Percentiles rank a stretch among this genome's conserved stretches.
These are phyloP conservation scores for Coleophora flavipennella DNA, from an alignment of 2,888 invertebrate species.

Conservation along the genomic window DNA sequence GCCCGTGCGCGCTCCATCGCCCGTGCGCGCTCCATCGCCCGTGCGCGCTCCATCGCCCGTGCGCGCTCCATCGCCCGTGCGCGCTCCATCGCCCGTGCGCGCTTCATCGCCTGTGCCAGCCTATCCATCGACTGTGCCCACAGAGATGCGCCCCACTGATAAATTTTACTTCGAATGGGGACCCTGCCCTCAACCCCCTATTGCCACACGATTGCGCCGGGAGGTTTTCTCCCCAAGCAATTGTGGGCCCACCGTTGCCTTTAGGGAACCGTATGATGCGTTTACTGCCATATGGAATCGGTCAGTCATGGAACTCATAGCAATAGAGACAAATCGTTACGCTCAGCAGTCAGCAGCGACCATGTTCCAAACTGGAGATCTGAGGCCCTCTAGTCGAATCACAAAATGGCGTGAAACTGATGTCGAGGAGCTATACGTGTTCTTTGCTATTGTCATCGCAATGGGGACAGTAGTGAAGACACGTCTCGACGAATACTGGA, in stretches of 20 bases:
- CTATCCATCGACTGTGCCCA: no score
- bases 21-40: no score
- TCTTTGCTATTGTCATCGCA: conserved; percentile 17
- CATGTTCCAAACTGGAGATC: conserved; percentile 1
- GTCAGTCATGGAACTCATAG: conserved; percentile 9
- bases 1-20: no score
- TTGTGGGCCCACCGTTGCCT: conserved; percentile 6
- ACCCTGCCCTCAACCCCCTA: no score
- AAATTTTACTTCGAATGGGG: no score
- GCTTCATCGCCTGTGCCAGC: no score
- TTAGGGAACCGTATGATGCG: conserved; percentile 6
- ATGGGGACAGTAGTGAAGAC: conserved; percentile 18
- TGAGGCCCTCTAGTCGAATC: neutral
- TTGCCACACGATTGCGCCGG: no score
- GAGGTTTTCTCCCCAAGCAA: neutral
- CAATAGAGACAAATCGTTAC: conserved; percentile 11
- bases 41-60: no score
- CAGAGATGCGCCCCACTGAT: neutral
- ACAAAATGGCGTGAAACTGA: conserved; percentile 1
- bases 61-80: neutral
- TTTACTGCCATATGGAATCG: conserved; percentile 12
- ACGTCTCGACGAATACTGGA: conserved; percentile 20
- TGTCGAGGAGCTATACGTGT: conserved; percentile 15
- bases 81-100: no score
- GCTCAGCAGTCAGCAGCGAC: conserved; percentile 8